Base-by-base conservation (phyloP, 2,113 vertebrate genomes). In the Prunella himalayana region DNA sequence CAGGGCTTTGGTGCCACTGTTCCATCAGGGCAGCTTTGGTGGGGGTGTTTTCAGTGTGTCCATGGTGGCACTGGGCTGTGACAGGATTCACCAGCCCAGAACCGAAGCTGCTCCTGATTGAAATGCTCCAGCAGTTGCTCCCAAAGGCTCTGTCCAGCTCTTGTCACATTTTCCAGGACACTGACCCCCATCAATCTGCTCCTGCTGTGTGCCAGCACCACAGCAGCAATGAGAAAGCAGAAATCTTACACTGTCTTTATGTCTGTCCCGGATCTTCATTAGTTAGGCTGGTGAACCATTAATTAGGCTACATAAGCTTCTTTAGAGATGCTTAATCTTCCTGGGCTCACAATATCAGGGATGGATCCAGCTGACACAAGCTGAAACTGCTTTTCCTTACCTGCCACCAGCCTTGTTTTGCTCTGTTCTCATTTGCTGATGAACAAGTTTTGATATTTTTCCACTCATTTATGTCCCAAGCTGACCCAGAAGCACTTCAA, bases 281-380 rank as follows among this genome's bases (percentile, higher is more conserved):
- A 96, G 90, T 96, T 91, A 97, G 96, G 75, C 50, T 73, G 73
- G 66, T 66, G 85, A 72, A 65, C 59, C 79, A 66, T 88, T 95
- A 88, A 95, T 95, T 94, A 94, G 91, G 87, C 85, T 83, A n/a
- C 60, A 60, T 95, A 95, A 92, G 93, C 92, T 96, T 25, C 96
- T 94, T 96, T 87, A 65, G 81, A 82, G 86, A 56, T 76, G 73
- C 63, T 81, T 93, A 90, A 95, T 96, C 90, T 76, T 72, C 68
- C 79, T 53, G 35, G 35, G n/a, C 31, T 94, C 37, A 65, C 31
- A 50, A 0, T 82, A 44, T 41, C 39, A n/a, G 59, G 53, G 75
- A 51, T 33, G 35, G 54, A 80, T 59, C 87, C 75, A 71, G 75
- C 59, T 73, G 50, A 18, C 75, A 80, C 50, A 86, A 51, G 82